These are phyloP conservation scores for Sebastiscus albofasciatus DNA, from an alignment of 2,797 vertebrate genomes.

Conservation along the genomic window DNA sequence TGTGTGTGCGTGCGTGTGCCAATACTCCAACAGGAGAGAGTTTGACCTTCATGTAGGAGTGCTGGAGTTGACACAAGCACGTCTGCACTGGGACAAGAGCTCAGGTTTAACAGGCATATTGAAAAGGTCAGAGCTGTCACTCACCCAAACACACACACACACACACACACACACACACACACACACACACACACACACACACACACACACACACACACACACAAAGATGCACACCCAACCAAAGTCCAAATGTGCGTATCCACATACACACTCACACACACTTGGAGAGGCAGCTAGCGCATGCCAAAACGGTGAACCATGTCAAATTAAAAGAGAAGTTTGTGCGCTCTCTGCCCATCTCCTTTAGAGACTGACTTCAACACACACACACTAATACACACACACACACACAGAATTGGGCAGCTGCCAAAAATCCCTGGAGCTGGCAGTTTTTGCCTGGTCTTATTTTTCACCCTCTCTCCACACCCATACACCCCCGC, in stretches of 20 bases:
- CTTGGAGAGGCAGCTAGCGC: constrained; percentile 37
- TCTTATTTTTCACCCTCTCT: constrained; percentile 70
- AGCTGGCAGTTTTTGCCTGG: constrained; percentile 70
- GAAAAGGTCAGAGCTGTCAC: constrained; percentile 87
- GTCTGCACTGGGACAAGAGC: constrained; percentile 81
- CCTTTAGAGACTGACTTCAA: constrained; percentile 51
- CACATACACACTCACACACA: constrained; percentile 27
- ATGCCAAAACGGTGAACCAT: constrained; percentile 77
- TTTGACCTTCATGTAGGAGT: constrained; percentile 84
- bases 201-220: constrained; percentile 20
- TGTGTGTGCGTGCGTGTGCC: neutral
- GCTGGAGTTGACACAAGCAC: constrained; percentile 82
- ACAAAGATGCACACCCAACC: constrained; percentile 21
- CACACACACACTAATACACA: constrained; percentile 27
- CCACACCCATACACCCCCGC: constrained; percentile 41
- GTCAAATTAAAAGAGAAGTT: constrained; percentile 81
- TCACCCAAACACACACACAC: constrained; percentile 62
- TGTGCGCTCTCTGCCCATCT: constrained; percentile 64
- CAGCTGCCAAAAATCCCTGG: constrained; percentile 73
- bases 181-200: constrained; percentile 31
- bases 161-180: constrained; percentile 15
- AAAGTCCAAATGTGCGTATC: constrained; percentile 23
- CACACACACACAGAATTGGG: constrained; percentile 58
- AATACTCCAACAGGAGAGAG: constrained; percentile 68
- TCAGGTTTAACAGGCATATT: constrained; percentile 84